phyloP scores from a whole-genome alignment of 64 coral and sea anemone genomes.

The Porites australiensis region DNA sequence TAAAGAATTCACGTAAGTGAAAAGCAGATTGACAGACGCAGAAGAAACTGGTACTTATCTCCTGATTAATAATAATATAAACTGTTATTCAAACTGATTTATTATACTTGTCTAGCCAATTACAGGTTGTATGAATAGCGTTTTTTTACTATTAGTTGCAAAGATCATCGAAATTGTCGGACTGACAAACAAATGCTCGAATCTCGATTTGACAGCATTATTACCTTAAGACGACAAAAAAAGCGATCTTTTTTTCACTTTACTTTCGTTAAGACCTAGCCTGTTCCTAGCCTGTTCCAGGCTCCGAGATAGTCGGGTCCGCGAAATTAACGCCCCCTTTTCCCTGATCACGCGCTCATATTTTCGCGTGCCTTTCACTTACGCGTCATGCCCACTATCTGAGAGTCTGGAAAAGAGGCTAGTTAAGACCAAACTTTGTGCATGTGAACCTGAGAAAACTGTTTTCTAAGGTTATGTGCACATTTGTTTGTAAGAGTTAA shows the following conservation, averaged over 20 bases:
- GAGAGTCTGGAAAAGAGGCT: too few relatives aligned
- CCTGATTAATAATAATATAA: background rate
- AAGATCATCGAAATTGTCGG: background rate
- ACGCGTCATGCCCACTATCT: too few relatives aligned
- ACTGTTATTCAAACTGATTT: conserved; percentile 1
- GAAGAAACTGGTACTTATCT: background rate
- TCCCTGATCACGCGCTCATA: too few relatives aligned
- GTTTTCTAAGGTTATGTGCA: too few relatives aligned
- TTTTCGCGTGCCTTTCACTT: too few relatives aligned
- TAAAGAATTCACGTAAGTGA: background rate
- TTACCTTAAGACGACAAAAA: background rate
- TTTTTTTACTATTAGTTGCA: background rate
- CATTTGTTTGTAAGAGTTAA: too few relatives aligned
- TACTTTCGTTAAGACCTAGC: too few relatives aligned
- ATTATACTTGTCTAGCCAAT: background rate
- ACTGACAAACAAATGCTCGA: background rate
- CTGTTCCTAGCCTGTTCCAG: too few relatives aligned
- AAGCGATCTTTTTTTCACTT: background rate
- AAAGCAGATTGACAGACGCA: conserved; percentile 5
- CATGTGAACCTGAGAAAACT: too few relatives aligned
- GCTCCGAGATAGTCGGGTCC: too few relatives aligned
- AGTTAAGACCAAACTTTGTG: too few relatives aligned
- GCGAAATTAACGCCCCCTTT: too few relatives aligned
- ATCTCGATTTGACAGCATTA: background rate
- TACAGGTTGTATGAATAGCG: background rate